Evolutionary conservation across 2,797 vertebrate genomes (phyloP).

Genomic region (Thamnophis elegans): DNA sequence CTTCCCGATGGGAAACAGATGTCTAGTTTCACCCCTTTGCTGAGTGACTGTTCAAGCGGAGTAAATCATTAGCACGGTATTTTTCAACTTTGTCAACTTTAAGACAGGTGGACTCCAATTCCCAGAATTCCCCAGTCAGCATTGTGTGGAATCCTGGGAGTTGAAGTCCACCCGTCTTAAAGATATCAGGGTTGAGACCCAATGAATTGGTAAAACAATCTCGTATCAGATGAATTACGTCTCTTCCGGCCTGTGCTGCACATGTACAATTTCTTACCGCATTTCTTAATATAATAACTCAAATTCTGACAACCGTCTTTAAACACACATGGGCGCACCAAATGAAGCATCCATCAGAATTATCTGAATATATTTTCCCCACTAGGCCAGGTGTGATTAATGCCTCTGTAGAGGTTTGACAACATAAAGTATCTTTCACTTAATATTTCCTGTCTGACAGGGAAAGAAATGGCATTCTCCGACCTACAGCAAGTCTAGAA

Average conservation of each 20-base stretch:
- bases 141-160: background rate
- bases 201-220: background rate
- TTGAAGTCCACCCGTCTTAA: background rate
- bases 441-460: background rate
- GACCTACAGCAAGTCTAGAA: background rate
- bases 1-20: conserved; percentile 23
- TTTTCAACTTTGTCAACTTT: background rate
- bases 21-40: background rate
- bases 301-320: conserved; percentile 6
- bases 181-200: background rate
- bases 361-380: background rate
- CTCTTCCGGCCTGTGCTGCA: background rate
- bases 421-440: background rate
- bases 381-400: background rate
- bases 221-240: conserved; percentile 3
- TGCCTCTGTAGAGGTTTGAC: conserved; percentile 4
- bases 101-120: background rate
- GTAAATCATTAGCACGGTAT: conserved; percentile 6
- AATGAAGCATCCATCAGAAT: background rate
- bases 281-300: conserved; percentile 35
- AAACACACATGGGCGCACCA: background rate
- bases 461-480: background rate
- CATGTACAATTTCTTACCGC: conserved; percentile 4
- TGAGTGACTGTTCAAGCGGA: background rate
- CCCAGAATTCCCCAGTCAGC: background rate